A percentile compares a stretch with the other conserved stretches of the same genome.
Evolutionary conservation across 2,797 vertebrate species (phyloP).

Genomic region (Alectoris magna): DNA sequence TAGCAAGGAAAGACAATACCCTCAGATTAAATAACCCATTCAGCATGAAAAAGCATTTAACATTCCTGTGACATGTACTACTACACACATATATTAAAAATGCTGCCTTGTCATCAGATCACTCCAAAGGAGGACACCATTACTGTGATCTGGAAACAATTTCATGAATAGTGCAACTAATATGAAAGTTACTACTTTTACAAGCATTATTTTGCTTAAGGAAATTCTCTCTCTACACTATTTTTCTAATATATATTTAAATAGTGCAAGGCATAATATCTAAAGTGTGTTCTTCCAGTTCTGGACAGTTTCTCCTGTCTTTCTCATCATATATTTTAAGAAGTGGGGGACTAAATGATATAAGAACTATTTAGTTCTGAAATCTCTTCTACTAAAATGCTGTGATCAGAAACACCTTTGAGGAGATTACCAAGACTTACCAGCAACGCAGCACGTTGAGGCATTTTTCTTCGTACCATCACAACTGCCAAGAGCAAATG

Average conservation of each 20-base stretch:
- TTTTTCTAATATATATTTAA: neutral
- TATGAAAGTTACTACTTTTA: neutral
- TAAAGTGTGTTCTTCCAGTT: neutral
- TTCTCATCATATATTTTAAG: neutral
- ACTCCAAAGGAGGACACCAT: neutral
- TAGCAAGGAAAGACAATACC: constrained; percentile 31
- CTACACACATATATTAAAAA: neutral
- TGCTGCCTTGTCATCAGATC: neutral
- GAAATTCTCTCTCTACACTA: neutral
- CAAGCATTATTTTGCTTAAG: neutral
- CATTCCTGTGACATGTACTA: constrained; percentile 7
- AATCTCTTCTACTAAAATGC: neutral
- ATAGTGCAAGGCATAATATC: no score
- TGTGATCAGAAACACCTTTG: neutral
- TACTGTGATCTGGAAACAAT: neutral
- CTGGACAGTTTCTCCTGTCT: neutral
- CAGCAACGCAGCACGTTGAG: neutral
- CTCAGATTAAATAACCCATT: constrained; percentile 21
- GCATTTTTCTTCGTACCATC: neutral
- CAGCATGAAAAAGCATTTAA: constrained; percentile 55
- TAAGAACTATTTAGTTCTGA: neutral
- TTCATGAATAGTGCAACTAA: neutral
- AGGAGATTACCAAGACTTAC: neutral
- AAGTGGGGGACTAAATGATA: neutral
- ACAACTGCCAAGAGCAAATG: neutral